phyloP scores from a whole-genome alignment of 2,797 vertebrate genomes.

The Ciconia nigra region DNA sequence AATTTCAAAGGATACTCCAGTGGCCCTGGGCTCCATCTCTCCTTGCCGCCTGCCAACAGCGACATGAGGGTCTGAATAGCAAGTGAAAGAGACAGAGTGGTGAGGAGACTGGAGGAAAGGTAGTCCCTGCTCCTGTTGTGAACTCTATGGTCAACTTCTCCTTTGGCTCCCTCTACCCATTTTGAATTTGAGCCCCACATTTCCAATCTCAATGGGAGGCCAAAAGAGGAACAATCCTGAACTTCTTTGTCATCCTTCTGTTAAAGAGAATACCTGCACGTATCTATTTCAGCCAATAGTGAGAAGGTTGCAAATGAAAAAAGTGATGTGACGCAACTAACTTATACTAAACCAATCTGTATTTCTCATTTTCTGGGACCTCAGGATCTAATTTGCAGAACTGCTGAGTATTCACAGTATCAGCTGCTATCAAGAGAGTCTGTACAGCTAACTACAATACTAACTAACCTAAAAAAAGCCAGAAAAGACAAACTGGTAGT shows the following conservation, averaged over 20 bases:
- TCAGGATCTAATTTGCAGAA: not conserved
- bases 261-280: not conserved
- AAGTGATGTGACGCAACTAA: not conserved
- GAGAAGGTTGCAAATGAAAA: not conserved
- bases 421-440: not conserved
- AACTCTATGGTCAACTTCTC: not conserved
- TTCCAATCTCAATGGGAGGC: not conserved
- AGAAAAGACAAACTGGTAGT: not conserved
- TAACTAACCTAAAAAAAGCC: not conserved
- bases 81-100: not conserved
- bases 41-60: not conserved
- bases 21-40: not conserved
- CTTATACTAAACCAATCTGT: not conserved
- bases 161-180: not conserved
- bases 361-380: not conserved
- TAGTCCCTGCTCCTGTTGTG: not conserved
- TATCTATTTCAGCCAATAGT: not conserved
- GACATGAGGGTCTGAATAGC: not conserved
- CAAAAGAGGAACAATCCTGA: not conserved
- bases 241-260: not conserved
- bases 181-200: not conserved
- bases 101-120: not conserved
- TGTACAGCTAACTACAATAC: not conserved
- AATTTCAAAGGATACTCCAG: not conserved
- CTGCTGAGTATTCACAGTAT: not conserved